A percentile compares a stretch with the other conserved stretches of the same genome.
phyloP scores from a whole-genome alignment of 2,888 invertebrate genomes.

The Apamea monoglypha region DNA sequence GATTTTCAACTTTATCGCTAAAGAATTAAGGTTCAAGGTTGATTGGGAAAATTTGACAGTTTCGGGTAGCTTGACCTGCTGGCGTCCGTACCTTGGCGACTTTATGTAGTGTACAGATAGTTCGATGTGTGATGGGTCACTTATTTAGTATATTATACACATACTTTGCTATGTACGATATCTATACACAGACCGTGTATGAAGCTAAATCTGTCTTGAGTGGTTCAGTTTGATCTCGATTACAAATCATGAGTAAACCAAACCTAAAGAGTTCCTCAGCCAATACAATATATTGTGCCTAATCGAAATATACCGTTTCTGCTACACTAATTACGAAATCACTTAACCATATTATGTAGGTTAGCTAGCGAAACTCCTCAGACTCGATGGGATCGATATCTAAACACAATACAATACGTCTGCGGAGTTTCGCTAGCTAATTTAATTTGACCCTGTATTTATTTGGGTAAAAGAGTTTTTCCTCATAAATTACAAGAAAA shows the following conservation, averaged over 20 bases:
- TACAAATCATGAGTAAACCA: background rate
- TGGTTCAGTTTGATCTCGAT: constrained; percentile 15
- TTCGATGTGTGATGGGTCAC: background rate
- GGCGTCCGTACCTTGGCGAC: too few species aligned
- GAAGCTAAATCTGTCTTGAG: constrained; percentile 20
- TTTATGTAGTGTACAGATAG: background rate
- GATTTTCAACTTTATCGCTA: too few species aligned
- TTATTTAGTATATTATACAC: background rate
- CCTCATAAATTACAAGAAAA: background rate
- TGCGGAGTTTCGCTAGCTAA: too few species aligned
- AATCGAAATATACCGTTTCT: background rate
- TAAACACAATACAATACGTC: too few species aligned
- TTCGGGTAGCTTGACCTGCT: too few species aligned
- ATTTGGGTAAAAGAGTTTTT: background rate
- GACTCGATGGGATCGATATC: too few species aligned
- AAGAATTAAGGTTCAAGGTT: too few species aligned
- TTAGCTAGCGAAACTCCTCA: too few species aligned
- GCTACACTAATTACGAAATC: background rate
- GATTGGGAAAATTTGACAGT: too few species aligned
- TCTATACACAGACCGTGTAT: background rate
- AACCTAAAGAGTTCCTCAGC: background rate
- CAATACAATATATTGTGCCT: background rate
- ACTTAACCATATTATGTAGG: background rate
- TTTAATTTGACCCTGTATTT: too few species aligned
- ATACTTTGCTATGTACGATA: background rate